Conservation (phyloP, 2,113 vertebrate genomes). For the Urocynchramus pylzowi region DNA sequence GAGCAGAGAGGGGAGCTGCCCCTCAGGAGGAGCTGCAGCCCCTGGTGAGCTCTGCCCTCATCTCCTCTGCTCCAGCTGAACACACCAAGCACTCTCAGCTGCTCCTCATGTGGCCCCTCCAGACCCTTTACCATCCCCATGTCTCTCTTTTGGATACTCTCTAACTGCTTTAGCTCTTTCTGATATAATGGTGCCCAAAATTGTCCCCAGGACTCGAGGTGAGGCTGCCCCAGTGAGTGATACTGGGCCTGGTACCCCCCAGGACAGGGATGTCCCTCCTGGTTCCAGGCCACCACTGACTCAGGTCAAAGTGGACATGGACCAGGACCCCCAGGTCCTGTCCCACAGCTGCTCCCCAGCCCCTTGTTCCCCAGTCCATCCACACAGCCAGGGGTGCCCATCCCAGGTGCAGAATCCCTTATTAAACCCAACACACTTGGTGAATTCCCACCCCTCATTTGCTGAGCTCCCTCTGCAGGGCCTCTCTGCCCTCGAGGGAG, state of each 20-base stretch:
- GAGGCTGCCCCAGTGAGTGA: background rate
- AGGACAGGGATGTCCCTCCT: background rate
- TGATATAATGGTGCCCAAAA: background rate
- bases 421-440: fast-evolving
- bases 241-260: background rate
- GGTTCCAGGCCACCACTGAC: background rate
- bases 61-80: background rate
- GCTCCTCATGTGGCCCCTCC: too few species aligned
- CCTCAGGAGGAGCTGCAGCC: background rate
- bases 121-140: too few species aligned
- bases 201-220: background rate
- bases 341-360: background rate
- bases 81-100: background rate
- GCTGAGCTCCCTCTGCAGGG: background rate
- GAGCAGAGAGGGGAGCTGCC: background rate
- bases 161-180: background rate
- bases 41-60: background rate
- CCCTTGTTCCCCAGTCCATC: background rate
- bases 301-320: fast-evolving
- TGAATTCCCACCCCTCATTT: background rate
- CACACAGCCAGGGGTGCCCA: background rate
- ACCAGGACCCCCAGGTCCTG: background rate
- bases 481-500: background rate
- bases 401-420: background rate
- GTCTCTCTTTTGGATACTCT: background rate